Conservation (phyloP, 1,140 invertebrate species). For the Calycopis cecrops region DNA sequence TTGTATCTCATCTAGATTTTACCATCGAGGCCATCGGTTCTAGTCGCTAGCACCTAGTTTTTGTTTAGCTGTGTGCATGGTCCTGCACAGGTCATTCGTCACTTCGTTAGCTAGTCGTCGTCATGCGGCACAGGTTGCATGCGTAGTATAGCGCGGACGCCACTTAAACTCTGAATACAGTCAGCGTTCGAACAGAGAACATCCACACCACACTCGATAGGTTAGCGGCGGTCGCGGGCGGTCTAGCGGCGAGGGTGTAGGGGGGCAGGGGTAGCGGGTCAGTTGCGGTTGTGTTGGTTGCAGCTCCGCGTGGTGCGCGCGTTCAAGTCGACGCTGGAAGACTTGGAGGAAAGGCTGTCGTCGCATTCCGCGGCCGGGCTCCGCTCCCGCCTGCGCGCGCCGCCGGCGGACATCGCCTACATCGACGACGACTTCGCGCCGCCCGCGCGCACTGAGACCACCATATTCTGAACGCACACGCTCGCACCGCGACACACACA, state of each 20-base stretch:
- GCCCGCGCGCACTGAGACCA: slow-evolving; percentile 70
- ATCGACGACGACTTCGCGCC: slow-evolving; percentile 91
- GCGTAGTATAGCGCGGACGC: slow-evolving; percentile 20
- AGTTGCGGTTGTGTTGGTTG: slow-evolving; percentile 79
- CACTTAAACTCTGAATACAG: slow-evolving; percentile 50
- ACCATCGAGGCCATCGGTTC: slow-evolving; percentile 31
- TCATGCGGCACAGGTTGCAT: slow-evolving; percentile 30
- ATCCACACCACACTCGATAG: slow-evolving; percentile 67
- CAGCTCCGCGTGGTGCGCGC: slow-evolving; percentile 99
- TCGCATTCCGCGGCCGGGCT: slow-evolving; percentile 98
- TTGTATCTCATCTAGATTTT: slow-evolving; percentile 33
- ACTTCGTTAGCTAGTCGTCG: slow-evolving; percentile 21
- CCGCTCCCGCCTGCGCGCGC: slow-evolving; percentile 92
- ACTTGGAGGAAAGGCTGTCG: slow-evolving; percentile 98
- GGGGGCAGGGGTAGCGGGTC: slow-evolving; percentile 23
- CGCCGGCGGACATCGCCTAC: slow-evolving; percentile 91
- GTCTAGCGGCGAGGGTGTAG: slow-evolving; percentile 22
- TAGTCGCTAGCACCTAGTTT: slow-evolving; percentile 40
- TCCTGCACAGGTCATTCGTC: slow-evolving; percentile 27
- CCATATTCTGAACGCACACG: slow-evolving; percentile 69
- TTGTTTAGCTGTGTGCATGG: slow-evolving; percentile 41
- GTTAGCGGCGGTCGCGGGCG: slow-evolving; percentile 24
- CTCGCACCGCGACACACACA: slow-evolving; percentile 42
- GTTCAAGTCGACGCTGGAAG: slow-evolving; percentile 99
- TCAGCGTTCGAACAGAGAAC: slow-evolving; percentile 33